A percentile compares a stretch with the other conserved stretches of the same genome.
These are phyloP conservation scores for Chromis chromis DNA, from an alignment of 2,797 vertebrate species.

Conservation along the genomic window DNA sequence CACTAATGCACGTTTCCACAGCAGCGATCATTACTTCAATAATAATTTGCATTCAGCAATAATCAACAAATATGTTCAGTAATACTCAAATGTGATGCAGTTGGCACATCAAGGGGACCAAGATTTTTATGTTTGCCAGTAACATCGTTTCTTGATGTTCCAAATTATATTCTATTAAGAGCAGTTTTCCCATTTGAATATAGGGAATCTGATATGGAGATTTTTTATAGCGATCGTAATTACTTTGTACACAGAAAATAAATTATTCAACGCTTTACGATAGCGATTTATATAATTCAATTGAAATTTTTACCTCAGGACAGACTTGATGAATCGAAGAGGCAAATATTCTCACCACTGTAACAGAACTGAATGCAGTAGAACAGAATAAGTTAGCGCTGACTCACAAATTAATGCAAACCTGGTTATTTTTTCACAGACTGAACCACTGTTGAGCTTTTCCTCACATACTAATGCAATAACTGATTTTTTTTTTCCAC, in stretches of 20 bases:
- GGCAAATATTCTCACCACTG: background rate
- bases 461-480: slow-evolving; percentile 25
- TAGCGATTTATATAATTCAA: background rate
- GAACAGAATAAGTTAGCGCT: background rate
- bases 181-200: background rate
- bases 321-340: slow-evolving; percentile 4
- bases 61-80: background rate
- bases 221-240: slow-evolving; percentile 22
- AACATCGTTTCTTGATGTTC: background rate
- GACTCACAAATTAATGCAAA: slow-evolving; percentile 5
- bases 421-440: background rate
- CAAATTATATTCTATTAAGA: background rate
- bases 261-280: slow-evolving; percentile 8
- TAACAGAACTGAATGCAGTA: slow-evolving; percentile 1
- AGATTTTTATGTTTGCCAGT: no score
- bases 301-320: slow-evolving; percentile 10
- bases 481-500: slow-evolving; percentile 31
- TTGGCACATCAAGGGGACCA: no score
- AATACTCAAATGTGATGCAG: slow-evolving; percentile 5
- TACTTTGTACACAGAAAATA: slow-evolving; percentile 10
- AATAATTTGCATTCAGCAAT: background rate
- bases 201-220: slow-evolving; percentile 14
- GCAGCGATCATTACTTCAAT: background rate
- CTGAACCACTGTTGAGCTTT: background rate
- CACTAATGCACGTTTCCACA: background rate